Conservation (phyloP, 64 coral and sea anemone species). For the Porites lutea region DNA sequence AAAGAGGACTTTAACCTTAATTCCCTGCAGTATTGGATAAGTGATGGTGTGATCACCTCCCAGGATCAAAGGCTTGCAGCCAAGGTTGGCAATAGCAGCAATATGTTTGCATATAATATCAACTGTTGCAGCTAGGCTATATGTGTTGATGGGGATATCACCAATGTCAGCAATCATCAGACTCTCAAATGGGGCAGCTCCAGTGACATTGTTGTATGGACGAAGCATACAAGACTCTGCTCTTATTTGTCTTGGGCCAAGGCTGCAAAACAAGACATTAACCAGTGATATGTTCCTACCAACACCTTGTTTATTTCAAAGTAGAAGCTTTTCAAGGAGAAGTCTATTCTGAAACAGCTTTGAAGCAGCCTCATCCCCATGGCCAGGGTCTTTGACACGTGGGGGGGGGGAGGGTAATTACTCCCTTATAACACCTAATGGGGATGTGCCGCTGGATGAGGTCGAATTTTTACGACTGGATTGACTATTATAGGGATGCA, state of each 20-base stretch:
- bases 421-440: too few species aligned
- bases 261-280: slow-evolving; percentile 7
- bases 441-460: too few species aligned
- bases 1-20: slow-evolving; percentile 56
- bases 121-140: slow-evolving; percentile 48
- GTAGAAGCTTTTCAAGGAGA: too few species aligned
- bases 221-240: slow-evolving; percentile 84
- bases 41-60: slow-evolving; percentile 86
- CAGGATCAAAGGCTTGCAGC: slow-evolving; percentile 70
- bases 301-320: too few species aligned
- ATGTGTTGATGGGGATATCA: slow-evolving; percentile 85
- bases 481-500: too few species aligned
- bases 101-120: slow-evolving; percentile 69
- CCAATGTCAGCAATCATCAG: slow-evolving; percentile 95
- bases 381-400: too few species aligned
- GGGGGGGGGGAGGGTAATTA: too few species aligned
- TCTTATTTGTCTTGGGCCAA: slow-evolving; percentile 93
- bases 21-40: slow-evolving; percentile 83
- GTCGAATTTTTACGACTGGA: too few species aligned
- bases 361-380: too few species aligned
- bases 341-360: too few species aligned
- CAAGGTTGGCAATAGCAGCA: slow-evolving; percentile 46
- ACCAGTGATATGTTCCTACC: background rate
- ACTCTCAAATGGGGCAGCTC: slow-evolving; percentile 86
- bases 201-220: slow-evolving; percentile 80